Evolutionary conservation across 2,797 vertebrate genomes (phyloP).

Genomic region (Varecia variegata): DNA sequence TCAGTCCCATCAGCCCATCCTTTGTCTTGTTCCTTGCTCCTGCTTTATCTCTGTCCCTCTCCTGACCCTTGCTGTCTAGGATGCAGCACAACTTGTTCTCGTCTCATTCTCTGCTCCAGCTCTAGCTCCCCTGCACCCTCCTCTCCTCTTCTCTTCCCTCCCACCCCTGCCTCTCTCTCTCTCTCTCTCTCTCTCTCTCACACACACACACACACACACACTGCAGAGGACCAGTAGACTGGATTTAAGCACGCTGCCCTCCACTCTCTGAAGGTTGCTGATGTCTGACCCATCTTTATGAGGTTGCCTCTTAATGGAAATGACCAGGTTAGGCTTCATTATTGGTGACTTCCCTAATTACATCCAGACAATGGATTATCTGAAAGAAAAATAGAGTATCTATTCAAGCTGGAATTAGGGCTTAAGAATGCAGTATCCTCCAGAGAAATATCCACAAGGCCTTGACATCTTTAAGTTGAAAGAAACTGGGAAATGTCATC

Average conservation of each 20-base stretch:
- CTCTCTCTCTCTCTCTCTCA: too few relatives aligned
- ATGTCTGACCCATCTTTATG: not conserved
- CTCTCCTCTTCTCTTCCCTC: not conserved
- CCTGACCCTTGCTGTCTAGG: not conserved
- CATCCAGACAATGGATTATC: not conserved
- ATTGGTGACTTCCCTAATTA: not conserved
- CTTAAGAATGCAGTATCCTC: not conserved
- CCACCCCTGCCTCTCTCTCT: too few relatives aligned
- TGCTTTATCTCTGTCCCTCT: not conserved
- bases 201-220: too few relatives aligned
- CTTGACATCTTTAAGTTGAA: not conserved
- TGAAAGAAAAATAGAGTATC: not conserved
- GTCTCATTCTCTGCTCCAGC: not conserved
- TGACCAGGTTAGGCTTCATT: not conserved
- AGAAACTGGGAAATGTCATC: not conserved
- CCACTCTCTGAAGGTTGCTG: not conserved
- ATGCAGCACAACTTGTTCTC: accelerated
- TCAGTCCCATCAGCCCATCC: not conserved
- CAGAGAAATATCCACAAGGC: not conserved
- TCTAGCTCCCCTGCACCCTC: too few relatives aligned
- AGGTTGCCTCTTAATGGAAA: not conserved
- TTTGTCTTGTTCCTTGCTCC: not conserved
- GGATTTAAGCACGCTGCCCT: not conserved
- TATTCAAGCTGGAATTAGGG: not conserved
- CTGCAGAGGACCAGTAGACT: not conserved